Conservation (phyloP, 1,140 invertebrate species). For the Atopsyche davidsoni region DNA sequence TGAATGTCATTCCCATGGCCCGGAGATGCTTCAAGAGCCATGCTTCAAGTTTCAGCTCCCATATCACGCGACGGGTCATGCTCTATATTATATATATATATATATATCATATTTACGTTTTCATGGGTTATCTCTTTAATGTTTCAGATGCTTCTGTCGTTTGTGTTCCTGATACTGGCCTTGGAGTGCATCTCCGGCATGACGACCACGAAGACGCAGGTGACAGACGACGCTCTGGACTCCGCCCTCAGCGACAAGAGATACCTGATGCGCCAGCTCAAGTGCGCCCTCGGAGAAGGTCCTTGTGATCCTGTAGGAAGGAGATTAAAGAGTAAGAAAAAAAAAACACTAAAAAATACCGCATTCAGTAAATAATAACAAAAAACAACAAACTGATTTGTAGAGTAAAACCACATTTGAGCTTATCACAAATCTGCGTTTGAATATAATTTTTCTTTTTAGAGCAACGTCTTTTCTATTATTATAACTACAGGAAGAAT, state of each 20-base stretch:
- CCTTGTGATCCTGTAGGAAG: conserved; percentile 65
- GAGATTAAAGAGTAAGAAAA: conserved; percentile 63
- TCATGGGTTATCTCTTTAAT: conserved; percentile 7
- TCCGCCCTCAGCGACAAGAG: conserved; percentile 59
- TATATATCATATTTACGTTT: neutral
- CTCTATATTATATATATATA: neutral
- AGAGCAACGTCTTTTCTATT: no score
- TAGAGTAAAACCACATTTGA: no score
- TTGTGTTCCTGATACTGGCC: conserved; percentile 30
- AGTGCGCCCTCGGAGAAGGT: conserved; percentile 63
- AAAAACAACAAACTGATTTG: no score
- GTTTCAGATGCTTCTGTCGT: conserved; percentile 32
- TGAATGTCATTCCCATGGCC: no score
- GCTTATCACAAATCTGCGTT: no score
- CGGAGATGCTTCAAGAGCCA: no score
- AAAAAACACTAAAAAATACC: no score
- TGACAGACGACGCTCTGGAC: conserved; percentile 59
- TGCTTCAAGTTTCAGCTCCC: no score
- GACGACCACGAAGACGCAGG: conserved; percentile 37
- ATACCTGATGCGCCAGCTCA: conserved; percentile 62
- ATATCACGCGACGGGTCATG: no score
- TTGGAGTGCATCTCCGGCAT: conserved; percentile 14
- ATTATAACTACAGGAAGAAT: no score
- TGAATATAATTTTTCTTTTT: no score
- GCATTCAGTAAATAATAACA: no score